A percentile compares a stretch with the other conserved stretches of the same genome.
Evolutionary conservation across 2,888 invertebrate species (phyloP).

Genomic region (Xiphydria camelus): DNA sequence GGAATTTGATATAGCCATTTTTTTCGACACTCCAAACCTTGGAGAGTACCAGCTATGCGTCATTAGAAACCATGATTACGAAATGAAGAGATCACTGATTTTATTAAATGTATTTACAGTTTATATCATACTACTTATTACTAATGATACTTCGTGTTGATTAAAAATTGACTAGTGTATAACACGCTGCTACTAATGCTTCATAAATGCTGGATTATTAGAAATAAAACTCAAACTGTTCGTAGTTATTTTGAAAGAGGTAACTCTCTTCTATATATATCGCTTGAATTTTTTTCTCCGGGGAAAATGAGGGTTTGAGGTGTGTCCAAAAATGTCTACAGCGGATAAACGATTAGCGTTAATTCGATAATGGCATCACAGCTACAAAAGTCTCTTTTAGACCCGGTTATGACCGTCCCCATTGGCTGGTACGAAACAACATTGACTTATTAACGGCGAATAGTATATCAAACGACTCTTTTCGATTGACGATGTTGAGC

Average conservation of each 20-base stretch:
- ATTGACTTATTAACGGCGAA: constrained; percentile 18
- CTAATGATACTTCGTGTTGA: constrained; percentile 29
- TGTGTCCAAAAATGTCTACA: constrained; percentile 7
- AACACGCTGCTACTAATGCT: too few species aligned
- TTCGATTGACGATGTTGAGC: constrained; percentile 40
- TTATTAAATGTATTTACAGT: not conserved
- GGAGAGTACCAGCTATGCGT: not conserved
- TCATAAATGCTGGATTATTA: too few species aligned
- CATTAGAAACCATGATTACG: not conserved
- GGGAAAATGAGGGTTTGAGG: constrained; percentile 2
- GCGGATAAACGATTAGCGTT: constrained; percentile 30
- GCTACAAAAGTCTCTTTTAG: constrained; percentile 33
- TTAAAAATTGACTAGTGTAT: constrained; percentile 32
- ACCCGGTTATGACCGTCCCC: constrained; percentile 14
- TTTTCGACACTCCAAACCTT: constrained; percentile 14
- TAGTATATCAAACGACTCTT: constrained; percentile 29
- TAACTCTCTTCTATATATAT: too few species aligned
- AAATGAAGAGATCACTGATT: too few species aligned
- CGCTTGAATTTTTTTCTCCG: too few species aligned
- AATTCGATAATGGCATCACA: constrained; percentile 41
- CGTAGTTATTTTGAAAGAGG: too few species aligned
- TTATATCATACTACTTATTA: constrained; percentile 3
- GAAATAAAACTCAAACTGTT: too few species aligned
- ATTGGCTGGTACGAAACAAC: too few species aligned
- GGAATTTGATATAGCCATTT: constrained; percentile 2